Evolutionary conservation across 2,797 vertebrate species (phyloP), one percentile per base, ranked within the genome.

Genomic region (Leuciscus waleckii): DNA sequence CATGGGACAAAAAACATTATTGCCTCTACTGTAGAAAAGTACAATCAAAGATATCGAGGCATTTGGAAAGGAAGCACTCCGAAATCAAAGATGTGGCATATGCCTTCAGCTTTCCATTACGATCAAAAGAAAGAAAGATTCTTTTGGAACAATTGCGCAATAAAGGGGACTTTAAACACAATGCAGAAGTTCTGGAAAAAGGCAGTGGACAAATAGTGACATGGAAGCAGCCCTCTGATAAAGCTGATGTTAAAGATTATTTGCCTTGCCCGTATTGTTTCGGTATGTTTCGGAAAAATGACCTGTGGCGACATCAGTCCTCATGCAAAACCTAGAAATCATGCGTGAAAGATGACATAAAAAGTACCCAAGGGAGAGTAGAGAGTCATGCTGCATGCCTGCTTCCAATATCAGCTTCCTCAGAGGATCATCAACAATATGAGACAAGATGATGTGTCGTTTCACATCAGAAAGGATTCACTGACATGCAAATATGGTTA

Each of bases 401-500:
- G 11, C 65, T 86, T 73, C 81, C 85, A 9, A 9, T 61, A 2
- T 7, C 32, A 26, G 32, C 51, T 23, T 76, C 74, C 21, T 61
- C 54, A 8, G 46, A 32, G 16, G 21, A 46, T 81, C 54, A 19
- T 88, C 19, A 63, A 58, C 23, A 37, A 23, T 0, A 85, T 88
- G 86, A 10, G n/a, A 39, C 63, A 82, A 43, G 88, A 87, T 58
- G 23, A 32, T 32, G 71, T 90, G 1, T 51, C 74, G 5, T 46
- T 78, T 76, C 82, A 87, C 19, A 87, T 89, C 17, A 46, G 70
- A 19, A 56, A 43, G 0, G 85, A 88, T 58, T 23, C 39, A 46
- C 46, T 90, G 14, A 89, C 89, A 39, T 83, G 83, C 77, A 87
- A 84, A n/a, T 90, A 81, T 54, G 84, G 86, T 0, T 77, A 84